Base-by-base conservation (phyloP, 2,797 vertebrate species). In the Siniperca scherzeri region DNA sequence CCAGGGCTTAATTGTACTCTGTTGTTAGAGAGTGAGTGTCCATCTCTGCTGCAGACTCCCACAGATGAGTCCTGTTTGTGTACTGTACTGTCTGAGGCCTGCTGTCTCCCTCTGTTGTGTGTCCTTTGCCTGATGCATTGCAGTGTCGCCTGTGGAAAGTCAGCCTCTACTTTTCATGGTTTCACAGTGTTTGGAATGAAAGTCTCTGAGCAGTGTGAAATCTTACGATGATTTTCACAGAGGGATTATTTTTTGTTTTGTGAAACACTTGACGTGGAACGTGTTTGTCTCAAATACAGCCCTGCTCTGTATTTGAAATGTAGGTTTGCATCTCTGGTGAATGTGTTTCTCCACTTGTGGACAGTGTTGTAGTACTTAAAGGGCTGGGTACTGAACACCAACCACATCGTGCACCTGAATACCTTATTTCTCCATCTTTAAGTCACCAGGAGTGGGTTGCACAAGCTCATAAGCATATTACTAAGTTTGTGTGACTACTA, bases 1-100 rank as follows among this genome's bases (percentile, higher is more conserved):
- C 61, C 97, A 98, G 97, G 97, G 93, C 96, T 97, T 96, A 98
- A 98, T 94, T 97, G 96, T 94, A 96, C 97, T 96, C 97, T 98
- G 95, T 97, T 98, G 90, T 97, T 98, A 96, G 96, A 98, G 93
- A 97, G 97, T 98, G 97, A 98, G 97, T 98, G 95, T 96, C 91
- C 60, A 0, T 44, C 82, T 91, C 89, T 88, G 80, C 85, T 79
- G 85, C 88, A 77, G 77, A 70, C 88, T 83, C 82, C 81, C 75
- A 44, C 83, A 89, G 78, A 86, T 78, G 82, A 89, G 85, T 85
- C 81, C 55, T 61, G 68, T 83, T 73, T 81, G 85, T 85, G 70
- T 83, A 60, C 70, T 55, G 70, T 73, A 4, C 66, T 79, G 84
- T 87, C 53, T 61, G 11, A 69, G 36, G 40, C 72, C 70, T 74